Base-by-base conservation (phyloP, 2,113 vertebrate genomes). In the Cebidichthys violaceus region DNA sequence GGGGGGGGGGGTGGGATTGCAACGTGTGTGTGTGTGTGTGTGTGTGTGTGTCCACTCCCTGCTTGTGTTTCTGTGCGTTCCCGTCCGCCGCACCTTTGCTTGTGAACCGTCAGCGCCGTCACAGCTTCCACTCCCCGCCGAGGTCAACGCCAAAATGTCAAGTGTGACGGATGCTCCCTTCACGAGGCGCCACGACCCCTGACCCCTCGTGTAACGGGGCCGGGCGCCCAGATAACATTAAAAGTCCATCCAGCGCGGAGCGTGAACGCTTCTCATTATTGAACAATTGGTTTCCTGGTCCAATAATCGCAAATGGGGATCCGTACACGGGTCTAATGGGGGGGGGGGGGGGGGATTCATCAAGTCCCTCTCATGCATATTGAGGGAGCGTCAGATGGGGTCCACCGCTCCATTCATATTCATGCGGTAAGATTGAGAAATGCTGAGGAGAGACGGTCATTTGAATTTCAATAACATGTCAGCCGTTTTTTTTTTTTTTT, bases 391-490 rank as follows among this genome's bases (percentile, higher is more conserved):
- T 89, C 77, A 78, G 86, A 86, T 52, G 50, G 89, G 72, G 75
- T 70, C 57, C 33, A 73, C 77, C 72, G 20, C 77, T 70, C 82
- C 64, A 90, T 93, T 93, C 88, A 92, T 93, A 93, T 94, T 92
- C 92, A 93, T 94, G 87, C 2, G 9, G 68, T 52, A 78, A 84
- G 80, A 89, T 84, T 88, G 91, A 89, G 85, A 86, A 89, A 88
- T 88, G 74, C 75, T 33, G 45, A 66, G 55, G 9, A n/a, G 80
- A 80, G 77, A 54, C 59, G 83, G 86, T 78, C 86, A 91, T 93
- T 94, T 92, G 88, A 92, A 94, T 94, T 92, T 93, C 82, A 94
- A 89, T 90, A 77, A 85, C 80, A 76, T 31, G 79, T 77, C 88
- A 79, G 81, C 11, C 13, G 7, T 79, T 83, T 57, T 55, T 22